Evolutionary conservation across 2,888 invertebrate genomes (phyloP), one percentile per base, ranked within the genome.

Genomic region (Petrolisthes cinctipes): DNA sequence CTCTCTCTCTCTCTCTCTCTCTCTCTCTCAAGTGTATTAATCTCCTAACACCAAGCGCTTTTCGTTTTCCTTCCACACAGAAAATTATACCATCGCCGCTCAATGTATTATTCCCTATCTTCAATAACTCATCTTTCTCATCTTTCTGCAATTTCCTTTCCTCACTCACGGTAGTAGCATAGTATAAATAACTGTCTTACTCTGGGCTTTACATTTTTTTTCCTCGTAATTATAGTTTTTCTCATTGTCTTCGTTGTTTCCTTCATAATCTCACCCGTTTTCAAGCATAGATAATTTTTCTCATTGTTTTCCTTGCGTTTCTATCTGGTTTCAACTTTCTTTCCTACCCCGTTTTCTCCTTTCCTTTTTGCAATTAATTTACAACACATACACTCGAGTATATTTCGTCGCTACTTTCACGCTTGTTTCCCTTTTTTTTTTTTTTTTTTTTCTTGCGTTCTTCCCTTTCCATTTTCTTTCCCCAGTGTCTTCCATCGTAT

Each of bases 1-100:
- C 79, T 54, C 56, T 20, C 54, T 80, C 23, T 57, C n/a, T 71
- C 54, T 80, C 23, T 57, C n/a, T 71, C 71, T n/a, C 11, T 71
- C 71, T n/a, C 11, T 71, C 71, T 71, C 11, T 71, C n/a, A 9
- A 61, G 61, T 61, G 17, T 61, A 61, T 61, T 61, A 61, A 61
- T 61, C 61, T 17, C 3, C 61, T 37, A 37, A 37, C 37, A 37
- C 37, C 37, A 37, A 0, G 1, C 37, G 0, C 37, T 2, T 37
- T 37, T 37, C 37, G 37, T 37, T 37, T 37, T 37, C 37, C 37
- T 37, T 37, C 37, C 37, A 37, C 37, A 37, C 37, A 37, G 37
- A 37, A 37, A 37, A 37, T 37, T 37, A 37, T 37, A 37, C 37
- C 37, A 37, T 37, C 37, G 37, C 37, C 37, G 37, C 37, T 37